Conservation (phyloP, 2,797 vertebrate species). For the Mareca strepera region DNA sequence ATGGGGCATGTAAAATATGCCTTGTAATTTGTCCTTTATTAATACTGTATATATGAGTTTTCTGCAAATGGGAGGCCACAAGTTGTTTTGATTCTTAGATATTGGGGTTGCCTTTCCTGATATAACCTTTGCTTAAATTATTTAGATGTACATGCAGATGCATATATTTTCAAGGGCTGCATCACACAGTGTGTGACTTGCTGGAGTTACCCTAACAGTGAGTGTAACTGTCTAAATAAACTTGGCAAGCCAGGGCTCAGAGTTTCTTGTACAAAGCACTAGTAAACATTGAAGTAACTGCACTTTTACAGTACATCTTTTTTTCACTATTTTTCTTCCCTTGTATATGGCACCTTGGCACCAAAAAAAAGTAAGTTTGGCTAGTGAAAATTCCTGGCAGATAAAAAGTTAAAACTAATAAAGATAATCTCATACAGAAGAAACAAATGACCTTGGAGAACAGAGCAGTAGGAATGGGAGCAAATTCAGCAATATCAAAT, state of each 20-base stretch:
- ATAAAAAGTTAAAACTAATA: not conserved
- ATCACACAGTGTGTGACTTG: not conserved
- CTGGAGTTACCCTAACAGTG: not conserved
- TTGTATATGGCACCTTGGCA: not conserved
- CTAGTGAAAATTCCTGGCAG: not conserved
- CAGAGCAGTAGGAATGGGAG: not conserved
- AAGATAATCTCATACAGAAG: not conserved
- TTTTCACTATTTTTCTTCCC: not conserved
- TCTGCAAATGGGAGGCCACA: not conserved
- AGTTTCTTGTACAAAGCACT: not conserved
- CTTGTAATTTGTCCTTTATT: constrained; percentile 68
- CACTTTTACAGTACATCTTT: fast-evolving
- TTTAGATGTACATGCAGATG: not conserved
- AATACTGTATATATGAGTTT: not conserved
- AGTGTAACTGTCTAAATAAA: not conserved
- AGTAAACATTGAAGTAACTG: not conserved
- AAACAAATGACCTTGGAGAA: not conserved
- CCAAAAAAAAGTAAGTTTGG: not conserved
- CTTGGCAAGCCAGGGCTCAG: not conserved
- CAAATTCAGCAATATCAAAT: not conserved
- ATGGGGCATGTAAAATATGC: constrained; percentile 66
- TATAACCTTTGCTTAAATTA: constrained; percentile 37
- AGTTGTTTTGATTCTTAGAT: constrained; percentile 41
- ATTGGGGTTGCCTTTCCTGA: not conserved
- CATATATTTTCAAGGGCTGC: not conserved